These are phyloP conservation scores for Tetropium fuscum DNA, from an alignment of 2,888 invertebrate species.

Conservation along the genomic window DNA sequence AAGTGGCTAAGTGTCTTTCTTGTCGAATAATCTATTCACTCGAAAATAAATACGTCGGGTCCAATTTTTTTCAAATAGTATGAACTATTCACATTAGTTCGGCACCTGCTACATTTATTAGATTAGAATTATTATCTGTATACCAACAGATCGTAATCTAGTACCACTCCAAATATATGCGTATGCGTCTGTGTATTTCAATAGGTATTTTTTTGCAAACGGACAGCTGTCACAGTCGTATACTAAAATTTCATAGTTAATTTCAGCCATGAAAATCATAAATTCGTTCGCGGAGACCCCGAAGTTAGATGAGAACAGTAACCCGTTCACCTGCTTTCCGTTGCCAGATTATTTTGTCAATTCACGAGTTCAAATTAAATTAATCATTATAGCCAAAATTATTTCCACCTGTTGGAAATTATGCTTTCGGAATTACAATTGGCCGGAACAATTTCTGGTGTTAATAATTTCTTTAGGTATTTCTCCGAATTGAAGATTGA, in stretches of 20 bases:
- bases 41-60: too few relatives aligned
- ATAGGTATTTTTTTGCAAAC: constrained; percentile 15
- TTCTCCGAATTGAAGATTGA: not conserved
- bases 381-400: constrained; percentile 20
- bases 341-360: constrained; percentile 32
- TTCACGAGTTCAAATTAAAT: constrained; percentile 29
- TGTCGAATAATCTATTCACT: too few relatives aligned
- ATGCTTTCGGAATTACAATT: constrained; percentile 15
- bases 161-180: too few relatives aligned
- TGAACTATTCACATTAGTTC: too few relatives aligned
- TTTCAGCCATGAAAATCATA: constrained; percentile 16
- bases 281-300: constrained; percentile 18
- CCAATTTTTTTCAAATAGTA: too few relatives aligned
- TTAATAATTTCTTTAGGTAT: not conserved
- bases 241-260: constrained; percentile 28
- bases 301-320: constrained; percentile 27
- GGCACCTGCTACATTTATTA: too few relatives aligned
- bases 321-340: constrained; percentile 27
- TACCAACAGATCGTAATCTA: too few relatives aligned
- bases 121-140: too few relatives aligned
- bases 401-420: constrained; percentile 24
- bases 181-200: not conserved
- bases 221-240: constrained; percentile 17
- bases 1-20: too few relatives aligned
- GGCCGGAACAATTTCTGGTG: not conserved